Percentiles rank a stretch among this genome's conserved stretches.
These are phyloP conservation scores for Drosophila aff. DNA, from an alignment of 1,140 invertebrate species.

Conservation along the genomic window DNA sequence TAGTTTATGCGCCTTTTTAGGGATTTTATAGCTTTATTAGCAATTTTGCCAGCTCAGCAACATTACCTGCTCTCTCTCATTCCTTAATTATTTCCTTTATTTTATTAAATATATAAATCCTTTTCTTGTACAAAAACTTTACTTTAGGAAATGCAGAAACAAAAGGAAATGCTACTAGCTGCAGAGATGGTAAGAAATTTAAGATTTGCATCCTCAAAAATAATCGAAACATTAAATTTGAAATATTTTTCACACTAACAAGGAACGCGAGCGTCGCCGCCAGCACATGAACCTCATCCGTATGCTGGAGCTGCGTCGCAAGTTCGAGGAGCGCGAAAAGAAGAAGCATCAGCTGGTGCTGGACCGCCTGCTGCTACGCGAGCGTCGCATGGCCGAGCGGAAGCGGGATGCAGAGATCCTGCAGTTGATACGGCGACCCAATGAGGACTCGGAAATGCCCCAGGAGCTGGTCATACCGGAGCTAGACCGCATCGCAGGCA, in stretches of 20 bases:
- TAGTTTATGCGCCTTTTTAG: not conserved
- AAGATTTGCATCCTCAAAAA: rapidly evolving
- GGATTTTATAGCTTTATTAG: not conserved
- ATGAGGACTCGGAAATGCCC: conserved; percentile 93
- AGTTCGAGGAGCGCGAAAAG: conserved; percentile 95
- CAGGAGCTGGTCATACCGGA: conserved; percentile 91
- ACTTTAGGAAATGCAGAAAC: conserved; percentile 94
- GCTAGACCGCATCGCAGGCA: conserved; percentile 91
- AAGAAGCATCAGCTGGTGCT: conserved; percentile 89
- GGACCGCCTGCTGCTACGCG: conserved; percentile 85
- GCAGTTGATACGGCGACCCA: conserved; percentile 93
- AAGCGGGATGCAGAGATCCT: conserved; percentile 94
- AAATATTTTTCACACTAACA: conserved; percentile 2
- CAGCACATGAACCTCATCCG: conserved; percentile 96
- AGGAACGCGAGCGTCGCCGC: conserved; percentile 95
- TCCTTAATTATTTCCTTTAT: conserved; percentile 84
- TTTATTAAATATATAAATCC: conserved; percentile 53
- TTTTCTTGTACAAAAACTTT: not conserved
- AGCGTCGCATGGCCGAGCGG: conserved; percentile 93
- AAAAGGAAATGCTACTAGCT: conserved; percentile 93
- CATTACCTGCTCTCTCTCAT: conserved; percentile 6
- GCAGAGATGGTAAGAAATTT: conserved; percentile 91
- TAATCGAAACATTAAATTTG: not conserved
- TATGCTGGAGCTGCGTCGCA: conserved; percentile 93
- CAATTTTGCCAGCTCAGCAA: not conserved